Base-by-base conservation (phyloP, 1,140 invertebrate species). In the Orius insidiosus region DNA sequence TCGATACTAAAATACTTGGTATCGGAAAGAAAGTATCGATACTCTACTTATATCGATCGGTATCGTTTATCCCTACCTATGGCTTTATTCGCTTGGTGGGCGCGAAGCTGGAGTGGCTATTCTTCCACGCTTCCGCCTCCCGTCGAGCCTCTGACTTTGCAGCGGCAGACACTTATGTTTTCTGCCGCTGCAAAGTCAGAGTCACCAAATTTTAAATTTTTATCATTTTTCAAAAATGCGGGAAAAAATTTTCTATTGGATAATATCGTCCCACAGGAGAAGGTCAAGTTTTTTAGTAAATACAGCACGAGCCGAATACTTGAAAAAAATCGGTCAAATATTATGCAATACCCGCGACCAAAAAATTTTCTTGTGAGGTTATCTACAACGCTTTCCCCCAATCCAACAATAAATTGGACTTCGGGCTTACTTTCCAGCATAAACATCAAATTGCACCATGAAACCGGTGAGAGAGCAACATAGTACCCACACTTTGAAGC, bases 401-500 rank as follows among this genome's bases (percentile, higher is more conserved):
- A 46, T n/a, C 24, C 24, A 24, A 24, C 24, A 24, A 24, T 24
- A 7, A 34, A 30, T 10, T 6, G 9, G n/a, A 3, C 32, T n/a
- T 5, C 39, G 32, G 10, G n/a, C 30, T 47, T 53, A 49, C 52
- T 53, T 56, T 19, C 56, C 56, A 36, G 43, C 37, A 40, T 58
- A 58, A 11, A 59, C 45, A 15, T 58, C 48, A 15, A 55, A 46
- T 44, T 56, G 49, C 46, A 55, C 53, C 14, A 44, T 52, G 47
- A 52, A 57, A 14, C 56, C 53, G 31, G 46, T 53, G 30, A 46
- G 13, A 45, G 56, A 35, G 50, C 59, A 54, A 38, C 53, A 50
- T 13, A 53, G 30, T 10, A 50, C 37, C 59, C 59, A 61, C 2
- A 60, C 47, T 53, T 60, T 62, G 31, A 59, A 59, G 7, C 60